These are phyloP conservation scores for Muscicapa adusta DNA, from an alignment of 2,113 vertebrate species.

Conservation along the genomic window DNA sequence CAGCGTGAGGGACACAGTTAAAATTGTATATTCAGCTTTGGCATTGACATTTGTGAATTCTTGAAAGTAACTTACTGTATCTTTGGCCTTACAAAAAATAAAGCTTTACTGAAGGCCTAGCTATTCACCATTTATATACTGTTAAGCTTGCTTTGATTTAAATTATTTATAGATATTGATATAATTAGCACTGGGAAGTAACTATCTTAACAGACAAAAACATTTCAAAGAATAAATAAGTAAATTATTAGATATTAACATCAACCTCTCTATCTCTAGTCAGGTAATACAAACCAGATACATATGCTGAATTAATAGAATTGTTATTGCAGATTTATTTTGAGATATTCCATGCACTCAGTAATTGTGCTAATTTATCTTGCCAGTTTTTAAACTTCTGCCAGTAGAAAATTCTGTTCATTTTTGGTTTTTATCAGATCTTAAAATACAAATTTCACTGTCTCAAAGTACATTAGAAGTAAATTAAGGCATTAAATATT, in stretches of 20 bases:
- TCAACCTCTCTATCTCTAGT: neutral
- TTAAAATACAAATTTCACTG: conserved; percentile 6
- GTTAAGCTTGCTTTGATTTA: neutral
- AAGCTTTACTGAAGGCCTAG: neutral
- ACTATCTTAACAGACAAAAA: neutral
- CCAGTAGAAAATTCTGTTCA: neutral
- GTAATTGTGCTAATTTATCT: neutral
- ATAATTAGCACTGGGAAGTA: neutral
- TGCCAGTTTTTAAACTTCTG: neutral
- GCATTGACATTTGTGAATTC: neutral
- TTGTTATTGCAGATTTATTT: neutral
- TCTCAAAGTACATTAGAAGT: neutral
- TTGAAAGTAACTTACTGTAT: neutral
- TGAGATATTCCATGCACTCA: neutral
- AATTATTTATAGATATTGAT: neutral
- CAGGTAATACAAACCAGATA: neutral
- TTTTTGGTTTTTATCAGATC: neutral
- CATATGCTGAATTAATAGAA: neutral
- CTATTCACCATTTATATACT: neutral
- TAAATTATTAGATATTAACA: neutral
- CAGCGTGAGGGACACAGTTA: neutral
- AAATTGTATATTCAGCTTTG: neutral
- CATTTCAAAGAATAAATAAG: neutral
- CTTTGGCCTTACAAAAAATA: neutral
- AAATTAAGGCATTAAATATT: conserved; percentile 19